Evolutionary conservation across 2,797 vertebrate species (phyloP).

Genomic region (Serranus cabrilla): DNA sequence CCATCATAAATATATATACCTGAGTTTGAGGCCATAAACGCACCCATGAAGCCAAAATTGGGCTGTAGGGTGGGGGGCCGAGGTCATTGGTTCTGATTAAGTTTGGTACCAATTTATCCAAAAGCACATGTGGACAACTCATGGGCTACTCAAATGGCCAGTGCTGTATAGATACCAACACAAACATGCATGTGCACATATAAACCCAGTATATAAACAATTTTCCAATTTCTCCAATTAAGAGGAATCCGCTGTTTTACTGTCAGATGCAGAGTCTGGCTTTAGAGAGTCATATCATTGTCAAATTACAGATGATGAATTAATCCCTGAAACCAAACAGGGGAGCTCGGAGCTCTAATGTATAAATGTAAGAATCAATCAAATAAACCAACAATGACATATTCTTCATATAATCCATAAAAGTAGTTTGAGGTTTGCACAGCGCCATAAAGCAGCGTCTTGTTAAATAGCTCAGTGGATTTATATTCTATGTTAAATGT

Average conservation of each 20-base stretch:
- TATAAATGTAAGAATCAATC: constrained; percentile 35
- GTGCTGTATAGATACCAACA: constrained; percentile 13
- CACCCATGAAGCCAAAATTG: constrained; percentile 32
- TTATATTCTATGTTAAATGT: constrained; percentile 63
- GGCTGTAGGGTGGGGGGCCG: constrained; percentile 16
- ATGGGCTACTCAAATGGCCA: constrained; percentile 9
- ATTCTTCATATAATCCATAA: constrained; percentile 48
- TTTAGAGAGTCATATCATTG: constrained; percentile 36
- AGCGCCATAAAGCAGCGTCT: constrained; percentile 59
- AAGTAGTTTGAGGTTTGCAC: constrained; percentile 42
- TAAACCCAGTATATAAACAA: constrained; percentile 7
- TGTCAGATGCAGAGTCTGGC: background rate
- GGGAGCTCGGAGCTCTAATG: constrained; percentile 15
- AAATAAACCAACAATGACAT: constrained; percentile 35
- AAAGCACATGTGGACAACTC: constrained; percentile 27
- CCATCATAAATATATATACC: constrained; percentile 76
- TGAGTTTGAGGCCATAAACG: constrained; percentile 66
- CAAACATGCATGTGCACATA: background rate
- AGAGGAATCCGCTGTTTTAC: constrained; percentile 9
- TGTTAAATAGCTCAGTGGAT: constrained; percentile 63
- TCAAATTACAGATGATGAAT: constrained; percentile 60
- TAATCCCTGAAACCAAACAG: constrained; percentile 37
- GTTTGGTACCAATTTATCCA: constrained; percentile 45
- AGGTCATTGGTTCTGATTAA: constrained; percentile 68
- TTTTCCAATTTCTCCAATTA: constrained; percentile 15